Base-by-base conservation (phyloP, 1,140 invertebrate species). In the Campoletis sonorensis region DNA sequence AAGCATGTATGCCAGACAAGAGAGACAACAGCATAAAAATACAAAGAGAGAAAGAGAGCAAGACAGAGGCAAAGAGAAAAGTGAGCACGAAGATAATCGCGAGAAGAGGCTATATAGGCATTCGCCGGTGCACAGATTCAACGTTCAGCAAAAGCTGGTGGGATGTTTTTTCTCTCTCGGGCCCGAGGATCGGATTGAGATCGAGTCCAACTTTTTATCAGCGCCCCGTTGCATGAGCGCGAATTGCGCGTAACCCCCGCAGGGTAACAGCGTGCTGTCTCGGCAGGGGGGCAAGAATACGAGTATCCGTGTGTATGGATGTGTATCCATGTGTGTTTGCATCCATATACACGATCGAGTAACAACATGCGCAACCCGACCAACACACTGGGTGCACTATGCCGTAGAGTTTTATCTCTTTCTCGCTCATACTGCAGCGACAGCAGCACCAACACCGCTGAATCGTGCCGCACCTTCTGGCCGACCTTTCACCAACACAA, bases 201-300 rank as follows among this genome's bases (percentile, higher is more conserved):
- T 90, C 88, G 87, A 91, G 87, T 86, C 84, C 75, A 81, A 86
- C 83, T 90, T 91, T 91, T 90, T 90, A 88, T 90, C 86, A 86
- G 85, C 85, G 86, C 80, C 86, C 26, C 86, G 83, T 78, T 83
- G 87, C 85, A 90, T 87, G 88, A 91, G 90, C 90, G 89, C 89
- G 90, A 92, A 91, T 91, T 90, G 90, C 90, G 90, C 89, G 85
- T 87, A 92, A 91, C 91, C 91, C 91, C 91, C 87, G 91, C 87
- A 87, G 91, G 89, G 91, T 88, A 88, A 90, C 88, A 90, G 86
- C 86, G 86, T 86, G 90, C 87, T 87, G 85, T 90, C 91, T 85
- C 91, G 88, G 90, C 89, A 91, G 91, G 91, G 89, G 90, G 90
- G 54, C 76, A 15, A 64, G 33, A 58, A 37, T 16, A 61, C 76